Evolutionary conservation across 2,797 vertebrate species (phyloP).

Genomic region (Anomalospiza imberbis): DNA sequence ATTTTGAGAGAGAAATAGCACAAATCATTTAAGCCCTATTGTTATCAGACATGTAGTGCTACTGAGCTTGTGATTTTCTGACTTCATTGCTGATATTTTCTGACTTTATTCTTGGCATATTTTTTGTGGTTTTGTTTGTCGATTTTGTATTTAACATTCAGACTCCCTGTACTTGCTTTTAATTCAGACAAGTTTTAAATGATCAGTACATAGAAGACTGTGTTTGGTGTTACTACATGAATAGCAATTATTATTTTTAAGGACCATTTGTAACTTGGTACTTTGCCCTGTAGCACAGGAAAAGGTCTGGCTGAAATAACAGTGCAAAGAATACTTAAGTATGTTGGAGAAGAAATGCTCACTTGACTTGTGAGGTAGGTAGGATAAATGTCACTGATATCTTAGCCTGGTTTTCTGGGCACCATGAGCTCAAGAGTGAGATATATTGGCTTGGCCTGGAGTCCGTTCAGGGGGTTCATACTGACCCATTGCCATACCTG

Average conservation of each 20-base stretch:
- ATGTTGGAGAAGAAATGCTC: neutral
- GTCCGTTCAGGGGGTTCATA: neutral
- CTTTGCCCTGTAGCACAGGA: neutral
- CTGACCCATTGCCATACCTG: neutral
- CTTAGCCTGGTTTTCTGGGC: neutral
- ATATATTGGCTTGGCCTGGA: neutral
- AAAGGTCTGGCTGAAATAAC: neutral
- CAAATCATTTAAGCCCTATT: neutral
- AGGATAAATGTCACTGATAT: neutral
- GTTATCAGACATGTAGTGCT: neutral
- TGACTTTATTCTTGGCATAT: neutral
- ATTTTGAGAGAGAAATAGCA: neutral
- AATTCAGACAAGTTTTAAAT: neutral
- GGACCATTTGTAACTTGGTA: neutral
- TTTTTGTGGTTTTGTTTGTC: neutral
- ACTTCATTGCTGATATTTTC: neutral
- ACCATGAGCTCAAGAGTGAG: neutral
- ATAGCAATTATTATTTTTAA: neutral
- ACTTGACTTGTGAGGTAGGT: neutral
- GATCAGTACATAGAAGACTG: neutral
- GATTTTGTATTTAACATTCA: neutral
- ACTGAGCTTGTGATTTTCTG: neutral
- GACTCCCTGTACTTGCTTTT: neutral
- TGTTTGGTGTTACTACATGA: neutral
- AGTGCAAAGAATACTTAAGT: neutral